Evolutionary conservation across 2,888 invertebrate genomes (phyloP), one percentile per base, ranked within the genome.

Genomic region (Phragmatobia fuliginosa): DNA sequence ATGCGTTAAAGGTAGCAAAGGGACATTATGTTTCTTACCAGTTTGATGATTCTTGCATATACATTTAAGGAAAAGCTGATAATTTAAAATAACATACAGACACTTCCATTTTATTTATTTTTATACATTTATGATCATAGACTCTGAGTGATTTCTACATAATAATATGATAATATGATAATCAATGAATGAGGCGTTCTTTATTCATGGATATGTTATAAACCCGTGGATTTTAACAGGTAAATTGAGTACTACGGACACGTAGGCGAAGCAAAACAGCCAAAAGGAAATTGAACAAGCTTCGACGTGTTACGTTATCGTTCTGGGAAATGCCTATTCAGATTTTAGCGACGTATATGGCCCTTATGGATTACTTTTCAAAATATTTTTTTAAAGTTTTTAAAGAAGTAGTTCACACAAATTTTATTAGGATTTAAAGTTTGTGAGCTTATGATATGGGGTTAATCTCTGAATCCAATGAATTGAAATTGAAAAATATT

Each of bases 241-340:
- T 36, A 52, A 52, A 62, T 52, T 38, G 10, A 10, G 21, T 28
- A 28, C 25, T 33, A 32, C 63, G 60, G 64, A 66, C 58, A 45
- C 65, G 32, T 31, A 31, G 38, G 52, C 25, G 58, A 6, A 18
- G 36, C 62, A 49, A 76, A 72, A 36, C 70, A 61, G 41, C 70
- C 66, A 61, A 62, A 70, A 79, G 78, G 79, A 78, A 78, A 78
- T 78, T 76, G 74, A 67, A 76, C 74, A 67, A 58, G 60, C 58
- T 7, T 60, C 62, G 38, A 67, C 18, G 66, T 61, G 58, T 41
- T 41, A 66, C 65, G 62, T 36, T 49, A 31, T 63, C 31, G 49
- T 60, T 66, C 28, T 60, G 33, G 64, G 32, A 32, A 64, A 31
- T 49, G 11, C 16, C 45, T 67, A 28, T 61, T 28, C 49, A 61